Conservation (phyloP, 1,140 invertebrate genomes). For the Bombus terrestris region DNA sequence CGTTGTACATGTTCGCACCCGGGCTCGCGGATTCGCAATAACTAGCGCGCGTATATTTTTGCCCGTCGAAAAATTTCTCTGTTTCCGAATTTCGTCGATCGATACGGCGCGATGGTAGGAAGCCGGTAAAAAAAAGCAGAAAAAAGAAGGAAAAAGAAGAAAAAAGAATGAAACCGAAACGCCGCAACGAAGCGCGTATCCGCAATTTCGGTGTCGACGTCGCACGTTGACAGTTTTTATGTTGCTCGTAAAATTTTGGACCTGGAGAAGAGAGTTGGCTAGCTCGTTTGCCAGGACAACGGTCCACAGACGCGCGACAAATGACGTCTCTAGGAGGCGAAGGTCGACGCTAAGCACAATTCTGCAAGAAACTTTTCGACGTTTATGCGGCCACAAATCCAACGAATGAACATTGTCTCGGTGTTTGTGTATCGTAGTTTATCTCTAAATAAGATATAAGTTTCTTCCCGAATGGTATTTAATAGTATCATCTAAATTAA, state of each 20-base stretch:
- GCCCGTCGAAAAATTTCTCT: neutral
- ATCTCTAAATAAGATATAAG: no score
- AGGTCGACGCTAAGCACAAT: neutral
- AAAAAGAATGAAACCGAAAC: neutral
- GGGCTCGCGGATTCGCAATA: neutral
- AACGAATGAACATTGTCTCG: neutral
- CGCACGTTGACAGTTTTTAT: constrained; percentile 14
- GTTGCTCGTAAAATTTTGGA: constrained; percentile 32
- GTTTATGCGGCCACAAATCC: neutral
- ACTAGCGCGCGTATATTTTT: neutral
- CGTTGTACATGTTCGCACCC: neutral
- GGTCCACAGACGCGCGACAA: neutral
- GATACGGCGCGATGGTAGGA: neutral
- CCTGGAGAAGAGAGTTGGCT: neutral
- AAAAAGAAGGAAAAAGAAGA: neutral
- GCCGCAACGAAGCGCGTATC: neutral
- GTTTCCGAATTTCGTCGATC: constrained; percentile 5
- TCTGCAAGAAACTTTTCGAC: constrained; percentile 8
- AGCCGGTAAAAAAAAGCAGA: neutral
- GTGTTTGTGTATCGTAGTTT: no score
- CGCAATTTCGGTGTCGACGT: constrained; percentile 9
- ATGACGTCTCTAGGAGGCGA: neutral
- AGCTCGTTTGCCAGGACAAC: neutral
- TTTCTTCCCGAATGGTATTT: neutral
- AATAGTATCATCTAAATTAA: neutral